These are phyloP conservation scores for Peromyscus polionotus DNA, from an alignment of 2,113 vertebrate species.

Conservation along the genomic window DNA sequence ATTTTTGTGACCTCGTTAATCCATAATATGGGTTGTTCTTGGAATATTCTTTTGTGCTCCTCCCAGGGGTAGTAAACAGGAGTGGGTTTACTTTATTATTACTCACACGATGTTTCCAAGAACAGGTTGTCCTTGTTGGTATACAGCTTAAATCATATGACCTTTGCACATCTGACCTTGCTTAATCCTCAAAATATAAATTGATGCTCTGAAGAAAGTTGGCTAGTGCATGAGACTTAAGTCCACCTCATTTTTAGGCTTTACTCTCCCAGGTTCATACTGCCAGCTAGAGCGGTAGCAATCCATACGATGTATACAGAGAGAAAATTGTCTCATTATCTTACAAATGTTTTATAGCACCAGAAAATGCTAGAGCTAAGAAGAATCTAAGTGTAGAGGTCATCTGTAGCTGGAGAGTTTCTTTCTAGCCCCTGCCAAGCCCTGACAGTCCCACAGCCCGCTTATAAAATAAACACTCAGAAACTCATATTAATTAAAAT, in stretches of 20 bases:
- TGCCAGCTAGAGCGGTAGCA: background rate
- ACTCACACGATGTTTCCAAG: background rate
- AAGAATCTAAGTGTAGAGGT: background rate
- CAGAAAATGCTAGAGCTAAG: background rate
- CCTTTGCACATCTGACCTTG: background rate
- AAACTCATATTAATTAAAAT: too few species aligned
- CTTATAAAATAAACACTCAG: too few species aligned
- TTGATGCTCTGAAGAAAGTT: background rate
- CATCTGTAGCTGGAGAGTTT: background rate
- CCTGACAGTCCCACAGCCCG: too few species aligned
- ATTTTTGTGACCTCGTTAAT: background rate
- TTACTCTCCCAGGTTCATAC: background rate
- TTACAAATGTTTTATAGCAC: background rate
- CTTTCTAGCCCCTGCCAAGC: too few species aligned
- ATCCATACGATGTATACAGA: background rate
- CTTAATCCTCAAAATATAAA: background rate
- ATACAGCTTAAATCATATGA: background rate
- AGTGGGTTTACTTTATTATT: background rate
- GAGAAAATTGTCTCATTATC: background rate
- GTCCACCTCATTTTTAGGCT: background rate
- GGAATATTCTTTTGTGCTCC: background rate
- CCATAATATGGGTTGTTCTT: background rate
- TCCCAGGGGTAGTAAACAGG: background rate
- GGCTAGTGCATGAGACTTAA: background rate
- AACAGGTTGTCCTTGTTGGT: background rate